A percentile compares a stretch with the other conserved stretches of the same genome.
Evolutionary conservation across 2,888 invertebrate genomes (phyloP).

Genomic region (Campoplex nolae): DNA sequence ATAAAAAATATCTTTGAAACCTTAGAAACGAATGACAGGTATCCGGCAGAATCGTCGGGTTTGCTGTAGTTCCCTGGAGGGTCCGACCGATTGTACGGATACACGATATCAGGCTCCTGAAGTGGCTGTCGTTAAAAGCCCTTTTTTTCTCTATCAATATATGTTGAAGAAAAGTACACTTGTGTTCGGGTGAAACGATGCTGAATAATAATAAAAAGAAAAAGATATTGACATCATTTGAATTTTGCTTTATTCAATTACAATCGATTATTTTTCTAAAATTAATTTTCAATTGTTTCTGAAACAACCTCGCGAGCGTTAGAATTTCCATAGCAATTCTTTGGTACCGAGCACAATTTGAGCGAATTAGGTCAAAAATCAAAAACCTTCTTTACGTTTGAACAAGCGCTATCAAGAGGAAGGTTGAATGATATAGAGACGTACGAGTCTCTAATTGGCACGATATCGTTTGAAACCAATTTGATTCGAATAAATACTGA

Average conservation of each 20-base stretch:
- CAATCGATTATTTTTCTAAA: no score
- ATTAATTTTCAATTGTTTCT: no score
- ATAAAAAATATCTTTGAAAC: constrained; percentile 36
- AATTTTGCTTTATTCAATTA: not conserved
- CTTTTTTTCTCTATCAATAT: constrained; percentile 10
- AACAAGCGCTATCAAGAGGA: no score
- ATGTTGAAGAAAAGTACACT: not conserved
- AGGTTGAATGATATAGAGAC: not conserved
- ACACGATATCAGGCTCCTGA: constrained; percentile 33
- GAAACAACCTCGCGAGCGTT: no score
- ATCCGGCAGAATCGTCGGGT: constrained; percentile 29
- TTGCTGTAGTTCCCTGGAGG: constrained; percentile 26
- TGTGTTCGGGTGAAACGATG: not conserved
- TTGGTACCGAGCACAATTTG: not conserved
- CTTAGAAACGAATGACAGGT: constrained; percentile 55
- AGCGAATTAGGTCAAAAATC: not conserved
- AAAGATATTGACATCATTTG: not conserved
- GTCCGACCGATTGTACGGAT: constrained; percentile 20
- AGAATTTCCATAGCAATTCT: no score
- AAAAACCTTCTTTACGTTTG: not conserved
- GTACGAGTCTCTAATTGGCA: not conserved
- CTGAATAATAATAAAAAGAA: not conserved
- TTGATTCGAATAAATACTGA: not conserved
- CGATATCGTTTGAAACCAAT: not conserved
- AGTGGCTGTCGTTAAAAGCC: constrained; percentile 42